Conservation (phyloP, 30 jellyfish, hydroid and myxozoan genomes). For the Hydractinia echinata region DNA sequence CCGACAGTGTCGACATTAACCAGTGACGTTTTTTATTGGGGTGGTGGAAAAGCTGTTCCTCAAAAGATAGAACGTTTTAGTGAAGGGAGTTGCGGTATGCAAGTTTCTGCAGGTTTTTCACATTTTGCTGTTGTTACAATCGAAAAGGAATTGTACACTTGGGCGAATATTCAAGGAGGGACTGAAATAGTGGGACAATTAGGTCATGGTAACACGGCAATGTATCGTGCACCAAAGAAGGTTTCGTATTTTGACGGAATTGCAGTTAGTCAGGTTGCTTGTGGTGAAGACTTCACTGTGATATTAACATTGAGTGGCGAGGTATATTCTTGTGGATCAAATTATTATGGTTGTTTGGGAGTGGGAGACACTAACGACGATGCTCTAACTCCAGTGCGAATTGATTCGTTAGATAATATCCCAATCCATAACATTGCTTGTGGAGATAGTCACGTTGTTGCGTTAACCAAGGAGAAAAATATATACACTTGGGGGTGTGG, state of each 20-base stretch:
- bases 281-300: conserved; percentile 89
- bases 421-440: conserved; percentile 54
- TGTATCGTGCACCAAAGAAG: conserved; percentile 75
- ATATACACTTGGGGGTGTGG: conserved; percentile 96
- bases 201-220: conserved; percentile 82
- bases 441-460: conserved; percentile 91
- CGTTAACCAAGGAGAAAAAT: conserved; percentile 60
- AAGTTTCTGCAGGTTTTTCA: conserved; percentile 80
- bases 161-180: conserved; percentile 99
- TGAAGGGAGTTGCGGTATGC: conserved; percentile 70
- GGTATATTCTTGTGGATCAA: conserved; percentile 76
- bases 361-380: conserved; percentile 54
- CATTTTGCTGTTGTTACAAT: conserved; percentile 90
- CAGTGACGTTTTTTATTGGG: conserved; percentile 96
- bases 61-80: conserved; percentile 69
- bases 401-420: conserved; percentile 40
- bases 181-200: conserved; percentile 72
- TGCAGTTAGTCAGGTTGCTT: conserved; percentile 71
- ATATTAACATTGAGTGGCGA: conserved; percentile 54
- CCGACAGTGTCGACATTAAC: conserved; percentile 87
- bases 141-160: conserved; percentile 86
- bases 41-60: conserved; percentile 88
- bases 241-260: conserved; percentile 74
- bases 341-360: conserved; percentile 76
- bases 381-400: conserved; percentile 60